Percentiles rank a stretch among this genome's conserved stretches.
Conservation (phyloP, 2,888 invertebrate species). For the Cryptus armator region DNA sequence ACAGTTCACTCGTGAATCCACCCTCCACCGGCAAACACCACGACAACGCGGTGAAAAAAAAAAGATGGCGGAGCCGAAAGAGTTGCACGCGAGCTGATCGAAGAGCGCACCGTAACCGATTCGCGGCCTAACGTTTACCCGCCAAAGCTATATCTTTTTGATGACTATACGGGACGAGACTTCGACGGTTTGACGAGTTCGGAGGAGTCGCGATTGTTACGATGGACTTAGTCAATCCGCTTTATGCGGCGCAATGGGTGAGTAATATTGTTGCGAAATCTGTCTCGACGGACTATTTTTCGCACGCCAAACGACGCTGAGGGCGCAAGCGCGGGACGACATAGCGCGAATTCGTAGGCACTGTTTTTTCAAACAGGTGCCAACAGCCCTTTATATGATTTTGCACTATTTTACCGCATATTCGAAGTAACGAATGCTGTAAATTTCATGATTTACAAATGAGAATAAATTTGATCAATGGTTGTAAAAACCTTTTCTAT, state of each 20-base stretch:
- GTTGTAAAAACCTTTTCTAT: no score
- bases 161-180: background rate
- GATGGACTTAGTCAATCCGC: background rate
- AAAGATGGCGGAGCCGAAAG: conserved; percentile 9
- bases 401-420: background rate
- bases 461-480: no score
- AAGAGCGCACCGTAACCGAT: conserved; percentile 21
- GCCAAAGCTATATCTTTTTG: conserved; percentile 16
- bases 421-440: no score
- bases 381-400: background rate
- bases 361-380: background rate
- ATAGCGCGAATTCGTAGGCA: background rate
- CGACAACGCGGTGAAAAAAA: conserved; percentile 55
- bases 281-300: conserved; percentile 8
- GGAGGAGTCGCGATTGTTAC: background rate
- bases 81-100: conserved; percentile 15
- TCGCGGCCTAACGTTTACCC: conserved; percentile 23
- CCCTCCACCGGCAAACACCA: conserved; percentile 51
- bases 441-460: no score
- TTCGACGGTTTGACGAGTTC: background rate
- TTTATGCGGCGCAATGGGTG: background rate
- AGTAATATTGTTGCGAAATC: background rate
- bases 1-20: conserved; percentile 37
- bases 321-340: background rate
- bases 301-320: background rate